A percentile compares a stretch with the other conserved stretches of the same genome.
Evolutionary conservation across 2,888 invertebrate species (phyloP).

Genomic region (Heliconius sara): DNA sequence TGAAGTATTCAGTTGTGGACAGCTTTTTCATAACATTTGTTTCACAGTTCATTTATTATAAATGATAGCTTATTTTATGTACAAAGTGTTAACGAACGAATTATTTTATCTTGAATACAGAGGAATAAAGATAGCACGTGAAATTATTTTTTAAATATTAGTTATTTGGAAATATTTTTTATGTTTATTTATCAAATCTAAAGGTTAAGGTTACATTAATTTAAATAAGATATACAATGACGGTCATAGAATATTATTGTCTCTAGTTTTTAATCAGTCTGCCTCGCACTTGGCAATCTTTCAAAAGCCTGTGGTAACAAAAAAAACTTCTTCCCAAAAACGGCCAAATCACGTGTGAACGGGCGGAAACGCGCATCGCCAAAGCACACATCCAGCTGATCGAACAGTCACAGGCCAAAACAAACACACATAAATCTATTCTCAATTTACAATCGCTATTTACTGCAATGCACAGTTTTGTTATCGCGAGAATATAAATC

Average conservation of each 20-base stretch:
- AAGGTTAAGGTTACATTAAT: too few species aligned
- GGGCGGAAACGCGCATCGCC: slow-evolving; percentile 32
- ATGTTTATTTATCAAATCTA: neutral
- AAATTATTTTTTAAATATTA: neutral
- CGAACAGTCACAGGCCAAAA: slow-evolving; percentile 54
- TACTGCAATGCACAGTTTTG: slow-evolving; percentile 49
- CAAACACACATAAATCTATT: slow-evolving; percentile 67
- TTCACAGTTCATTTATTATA: slow-evolving; percentile 26
- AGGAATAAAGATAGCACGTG: neutral
- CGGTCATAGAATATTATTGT: too few species aligned
- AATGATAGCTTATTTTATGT: slow-evolving; percentile 6
- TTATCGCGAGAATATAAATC: slow-evolving; percentile 49
- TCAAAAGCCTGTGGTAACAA: neutral
- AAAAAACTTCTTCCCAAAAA: neutral
- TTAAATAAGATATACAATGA: too few species aligned
- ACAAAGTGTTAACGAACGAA: slow-evolving; percentile 3
- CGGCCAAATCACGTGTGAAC: slow-evolving; percentile 1
- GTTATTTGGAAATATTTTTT: neutral
- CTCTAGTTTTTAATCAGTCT: too few species aligned
- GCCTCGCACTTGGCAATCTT: neutral
- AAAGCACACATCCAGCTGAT: slow-evolving; percentile 36
- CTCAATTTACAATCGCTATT: slow-evolving; percentile 63
- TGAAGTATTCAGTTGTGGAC: slow-evolving; percentile 27
- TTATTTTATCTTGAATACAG: slow-evolving; percentile 15
- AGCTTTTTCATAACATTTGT: slow-evolving; percentile 40